These are phyloP conservation scores for Myrmecobius fasciatus DNA, from an alignment of 2,113 vertebrate genomes.

Conservation along the genomic window DNA sequence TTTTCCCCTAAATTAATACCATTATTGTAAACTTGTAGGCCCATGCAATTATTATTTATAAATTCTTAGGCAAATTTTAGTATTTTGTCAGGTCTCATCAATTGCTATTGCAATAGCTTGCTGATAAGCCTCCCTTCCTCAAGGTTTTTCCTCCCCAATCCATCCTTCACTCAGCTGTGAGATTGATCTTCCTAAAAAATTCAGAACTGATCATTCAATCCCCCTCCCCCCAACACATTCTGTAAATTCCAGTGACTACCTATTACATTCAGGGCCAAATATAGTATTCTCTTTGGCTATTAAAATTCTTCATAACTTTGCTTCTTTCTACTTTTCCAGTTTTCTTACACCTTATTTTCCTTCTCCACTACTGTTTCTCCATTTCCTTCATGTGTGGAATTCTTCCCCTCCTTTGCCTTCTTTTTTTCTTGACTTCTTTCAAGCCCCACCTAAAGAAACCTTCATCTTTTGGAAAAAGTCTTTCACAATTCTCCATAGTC, in stretches of 20 bases:
- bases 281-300: not conserved
- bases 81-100: not conserved
- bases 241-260: not conserved
- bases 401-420: no score
- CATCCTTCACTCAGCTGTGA: not conserved
- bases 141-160: not conserved
- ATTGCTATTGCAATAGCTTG: not conserved
- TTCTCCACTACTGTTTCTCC: not conserved
- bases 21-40: not conserved
- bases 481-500: not conserved
- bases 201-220: not conserved
- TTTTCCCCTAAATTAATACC: not conserved
- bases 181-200: not conserved
- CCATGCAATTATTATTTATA: not conserved
- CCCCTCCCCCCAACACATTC: no score
- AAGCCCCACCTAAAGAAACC: no score
- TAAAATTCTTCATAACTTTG: not conserved
- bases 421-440: no score
- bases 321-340: not conserved
- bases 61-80: not conserved
- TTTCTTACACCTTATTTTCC: not conserved
- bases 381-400: no score
- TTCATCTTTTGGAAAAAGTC: not conserved
- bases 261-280: not conserved
- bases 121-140: not conserved